Evolutionary conservation across 2,888 invertebrate species (phyloP), one percentile per base, ranked within the genome.

Genomic region (Nebria salina): DNA sequence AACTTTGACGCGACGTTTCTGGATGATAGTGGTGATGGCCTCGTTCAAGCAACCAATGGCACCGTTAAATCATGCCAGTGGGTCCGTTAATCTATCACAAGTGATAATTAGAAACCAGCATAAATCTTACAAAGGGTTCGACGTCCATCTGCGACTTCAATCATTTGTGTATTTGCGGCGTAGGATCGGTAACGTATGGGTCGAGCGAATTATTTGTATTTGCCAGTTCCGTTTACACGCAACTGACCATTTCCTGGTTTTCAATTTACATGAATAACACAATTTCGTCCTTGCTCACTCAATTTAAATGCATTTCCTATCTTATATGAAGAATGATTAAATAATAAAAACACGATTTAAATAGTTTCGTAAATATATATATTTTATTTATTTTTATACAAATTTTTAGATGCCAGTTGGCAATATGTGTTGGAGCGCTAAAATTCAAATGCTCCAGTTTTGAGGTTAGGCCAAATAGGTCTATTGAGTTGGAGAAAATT

Each of bases 21-120:
- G 54, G 54, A 54, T 54, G 54, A 54, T 54, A 13, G 54, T 54
- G 11, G 8, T 8, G 54, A 54, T 54, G 54, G 54, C 54, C 13
- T 13, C 54, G 54, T 54, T 54, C 65, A 9, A 20, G 41, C 42
- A 68, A 34, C 76, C 68, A 42, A 66, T 20, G 42, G 41, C 76
- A 42, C n/a, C 70, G 20, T 66, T 68, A 76, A 76, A 76, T 76
- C 68, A 76, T 76, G 68, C 43, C 70, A 43, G 68, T 34, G 15
- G 42, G 41, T 68, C 68, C 68, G 76, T 76, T 76, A 76, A 76
- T 76, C 76, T 76, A 26, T 68, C 70, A 66, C 68, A 68, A 76
- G 54, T 70, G 76, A 76, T 76, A 76, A 76, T 76, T 76, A 76
- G 76, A 76, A 76, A 42, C 76, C 70, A 26, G 76, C 76, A 76